Percentiles rank a stretch among this genome's conserved stretches.
phyloP scores from a whole-genome alignment of 2,797 vertebrate genomes.

The Enteromius trimaculatus region DNA sequence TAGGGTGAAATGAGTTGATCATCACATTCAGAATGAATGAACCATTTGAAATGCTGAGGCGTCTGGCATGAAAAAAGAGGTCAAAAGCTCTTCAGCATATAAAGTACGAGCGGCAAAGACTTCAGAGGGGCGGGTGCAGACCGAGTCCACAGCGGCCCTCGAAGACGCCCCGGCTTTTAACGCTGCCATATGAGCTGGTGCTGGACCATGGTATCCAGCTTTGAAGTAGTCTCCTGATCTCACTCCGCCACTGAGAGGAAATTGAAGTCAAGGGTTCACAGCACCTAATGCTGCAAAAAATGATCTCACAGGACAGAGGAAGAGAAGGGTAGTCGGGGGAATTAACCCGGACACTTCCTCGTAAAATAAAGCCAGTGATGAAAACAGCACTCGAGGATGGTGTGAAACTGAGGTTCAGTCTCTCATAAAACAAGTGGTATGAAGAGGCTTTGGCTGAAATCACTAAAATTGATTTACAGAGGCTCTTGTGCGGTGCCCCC shows the following conservation, averaged over 20 bases:
- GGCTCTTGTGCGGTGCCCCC: neutral
- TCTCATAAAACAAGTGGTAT: slow-evolving; percentile 44
- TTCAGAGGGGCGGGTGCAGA: slow-evolving; percentile 58
- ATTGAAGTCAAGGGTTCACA: slow-evolving; percentile 79
- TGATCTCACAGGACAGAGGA: slow-evolving; percentile 65
- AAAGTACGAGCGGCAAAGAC: slow-evolving; percentile 30
- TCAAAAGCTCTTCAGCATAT: slow-evolving; percentile 49
- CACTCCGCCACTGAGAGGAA: slow-evolving; percentile 70
- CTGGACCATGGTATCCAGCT: slow-evolving; percentile 56
- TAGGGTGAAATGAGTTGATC: slow-evolving; percentile 48
- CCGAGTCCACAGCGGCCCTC: slow-evolving; percentile 58
- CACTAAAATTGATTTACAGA: slow-evolving; percentile 40
- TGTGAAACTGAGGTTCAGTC: slow-evolving; percentile 40
- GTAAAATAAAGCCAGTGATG: slow-evolving; percentile 57
- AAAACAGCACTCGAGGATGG: slow-evolving; percentile 45
- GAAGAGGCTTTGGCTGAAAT: slow-evolving; percentile 40
- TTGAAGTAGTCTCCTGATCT: slow-evolving; percentile 76
- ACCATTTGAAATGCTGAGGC: slow-evolving; percentile 46
- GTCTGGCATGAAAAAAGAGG: slow-evolving; percentile 42
- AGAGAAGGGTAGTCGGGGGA: slow-evolving; percentile 65
- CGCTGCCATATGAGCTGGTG: slow-evolving; percentile 56
- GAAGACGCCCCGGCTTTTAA: slow-evolving; percentile 57
- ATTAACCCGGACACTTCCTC: slow-evolving; percentile 72
- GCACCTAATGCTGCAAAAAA: slow-evolving; percentile 71
- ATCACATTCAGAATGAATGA: slow-evolving; percentile 45